phyloP scores from a whole-genome alignment of 2,113 vertebrate genomes.

The Gulo gulo region DNA sequence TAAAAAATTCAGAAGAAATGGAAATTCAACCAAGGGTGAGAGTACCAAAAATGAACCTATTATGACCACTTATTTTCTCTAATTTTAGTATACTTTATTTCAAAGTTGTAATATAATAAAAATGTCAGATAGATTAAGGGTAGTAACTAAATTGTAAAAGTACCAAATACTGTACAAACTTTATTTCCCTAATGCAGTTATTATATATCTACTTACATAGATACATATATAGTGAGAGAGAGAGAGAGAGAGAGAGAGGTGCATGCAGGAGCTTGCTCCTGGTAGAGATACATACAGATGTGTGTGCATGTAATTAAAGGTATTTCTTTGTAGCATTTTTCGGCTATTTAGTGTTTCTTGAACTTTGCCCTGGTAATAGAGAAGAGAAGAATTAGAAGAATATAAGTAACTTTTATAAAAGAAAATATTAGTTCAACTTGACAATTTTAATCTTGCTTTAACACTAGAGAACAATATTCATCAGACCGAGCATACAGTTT shows the following conservation, averaged over 20 bases:
- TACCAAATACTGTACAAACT: neutral
- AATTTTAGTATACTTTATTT: neutral
- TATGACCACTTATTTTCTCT: neutral
- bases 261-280: neutral
- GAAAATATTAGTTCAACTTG: slow-evolving; percentile 74
- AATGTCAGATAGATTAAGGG: neutral
- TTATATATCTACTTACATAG: neutral
- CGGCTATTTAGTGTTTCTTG: neutral
- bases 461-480: slow-evolving; percentile 82
- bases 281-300: neutral
- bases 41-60: neutral
- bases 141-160: neutral
- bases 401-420: neutral
- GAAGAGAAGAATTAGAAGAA: neutral
- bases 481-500: slow-evolving; percentile 77
- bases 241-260: neutral
- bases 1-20: slow-evolving; percentile 12
- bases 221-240: neutral
- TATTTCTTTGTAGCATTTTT: slow-evolving; percentile 1
- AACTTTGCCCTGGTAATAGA: neutral
- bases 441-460: slow-evolving; percentile 84
- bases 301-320: neutral
- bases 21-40: neutral
- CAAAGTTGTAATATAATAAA: neutral
- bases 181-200: neutral